Evolutionary conservation across 2,113 vertebrate species (phyloP).

Genomic region (Panthera uncia): DNA sequence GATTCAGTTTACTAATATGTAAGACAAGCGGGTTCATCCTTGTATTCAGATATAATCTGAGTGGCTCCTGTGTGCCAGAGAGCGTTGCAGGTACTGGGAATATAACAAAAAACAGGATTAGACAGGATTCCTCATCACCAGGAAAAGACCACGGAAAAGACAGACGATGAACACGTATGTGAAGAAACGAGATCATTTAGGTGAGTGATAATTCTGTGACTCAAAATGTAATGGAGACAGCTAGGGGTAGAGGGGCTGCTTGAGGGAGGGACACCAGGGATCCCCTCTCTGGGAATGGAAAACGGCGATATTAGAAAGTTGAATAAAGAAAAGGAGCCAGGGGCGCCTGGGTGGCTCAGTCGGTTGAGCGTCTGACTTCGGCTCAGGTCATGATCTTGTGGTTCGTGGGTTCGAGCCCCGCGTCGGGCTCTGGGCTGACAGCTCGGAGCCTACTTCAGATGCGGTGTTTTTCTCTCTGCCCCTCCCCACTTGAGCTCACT

Average conservation of each 20-base stretch:
- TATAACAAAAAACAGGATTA: background rate
- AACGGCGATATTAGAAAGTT: too few species aligned
- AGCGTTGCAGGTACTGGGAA: too few species aligned
- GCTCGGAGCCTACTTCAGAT: too few species aligned
- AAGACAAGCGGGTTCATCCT: background rate
- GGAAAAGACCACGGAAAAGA: background rate
- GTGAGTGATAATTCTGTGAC: background rate
- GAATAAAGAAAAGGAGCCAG: background rate
- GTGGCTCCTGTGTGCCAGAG: background rate
- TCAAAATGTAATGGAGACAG: accelerated
- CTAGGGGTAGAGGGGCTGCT: background rate
- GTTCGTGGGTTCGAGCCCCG: too few species aligned
- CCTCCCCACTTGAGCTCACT: too few species aligned
- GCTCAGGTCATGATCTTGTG: too few species aligned
- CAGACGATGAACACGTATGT: accelerated
- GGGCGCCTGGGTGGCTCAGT: too few species aligned
- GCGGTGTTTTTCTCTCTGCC: too few species aligned
- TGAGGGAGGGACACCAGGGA: background rate
- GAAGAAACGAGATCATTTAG: background rate
- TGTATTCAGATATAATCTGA: background rate
- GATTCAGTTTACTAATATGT: background rate
- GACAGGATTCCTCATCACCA: too few species aligned
- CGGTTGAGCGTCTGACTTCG: too few species aligned
- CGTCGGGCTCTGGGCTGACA: too few species aligned
- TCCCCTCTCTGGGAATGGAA: background rate